phyloP scores from a whole-genome alignment of 2,113 vertebrate genomes.

The Dendropsophus ebraccatus region DNA sequence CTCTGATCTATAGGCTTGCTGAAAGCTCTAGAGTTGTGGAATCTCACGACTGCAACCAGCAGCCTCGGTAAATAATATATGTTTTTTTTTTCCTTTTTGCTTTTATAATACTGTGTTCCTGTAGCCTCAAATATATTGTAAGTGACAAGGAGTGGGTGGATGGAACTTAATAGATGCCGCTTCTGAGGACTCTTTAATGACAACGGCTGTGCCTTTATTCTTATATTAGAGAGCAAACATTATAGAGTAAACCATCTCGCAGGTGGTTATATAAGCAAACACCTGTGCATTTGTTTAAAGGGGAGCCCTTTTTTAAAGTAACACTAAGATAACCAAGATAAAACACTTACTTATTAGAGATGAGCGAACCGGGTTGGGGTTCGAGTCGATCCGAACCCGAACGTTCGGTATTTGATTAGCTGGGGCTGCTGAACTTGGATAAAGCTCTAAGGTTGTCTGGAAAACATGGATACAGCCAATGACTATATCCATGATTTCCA shows the following conservation, averaged over 20 bases:
- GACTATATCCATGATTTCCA: too few relatives aligned
- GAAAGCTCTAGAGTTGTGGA: background rate
- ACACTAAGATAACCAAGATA: too few relatives aligned
- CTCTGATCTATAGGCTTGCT: background rate
- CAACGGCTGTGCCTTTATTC: background rate
- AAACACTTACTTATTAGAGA: too few relatives aligned
- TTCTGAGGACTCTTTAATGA: background rate
- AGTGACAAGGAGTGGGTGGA: slow-evolving; percentile 5
- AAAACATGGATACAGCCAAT: too few relatives aligned
- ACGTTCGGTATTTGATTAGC: too few relatives aligned
- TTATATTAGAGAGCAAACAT: background rate
- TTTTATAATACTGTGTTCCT: background rate
- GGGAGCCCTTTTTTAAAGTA: too few relatives aligned
- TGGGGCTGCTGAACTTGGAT: too few relatives aligned
- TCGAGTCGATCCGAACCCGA: too few relatives aligned
- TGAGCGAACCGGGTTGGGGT: too few relatives aligned
- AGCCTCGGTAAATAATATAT: background rate
- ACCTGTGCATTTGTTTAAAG: background rate
- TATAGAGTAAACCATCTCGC: background rate
- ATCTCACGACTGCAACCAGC: background rate
- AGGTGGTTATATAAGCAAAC: background rate
- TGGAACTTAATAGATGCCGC: background rate
- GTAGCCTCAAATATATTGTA: background rate
- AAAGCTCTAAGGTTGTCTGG: too few relatives aligned
- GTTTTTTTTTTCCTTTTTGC: background rate